Conservation (phyloP, 2,113 vertebrate species). For the Sphyrna mokarran region DNA sequence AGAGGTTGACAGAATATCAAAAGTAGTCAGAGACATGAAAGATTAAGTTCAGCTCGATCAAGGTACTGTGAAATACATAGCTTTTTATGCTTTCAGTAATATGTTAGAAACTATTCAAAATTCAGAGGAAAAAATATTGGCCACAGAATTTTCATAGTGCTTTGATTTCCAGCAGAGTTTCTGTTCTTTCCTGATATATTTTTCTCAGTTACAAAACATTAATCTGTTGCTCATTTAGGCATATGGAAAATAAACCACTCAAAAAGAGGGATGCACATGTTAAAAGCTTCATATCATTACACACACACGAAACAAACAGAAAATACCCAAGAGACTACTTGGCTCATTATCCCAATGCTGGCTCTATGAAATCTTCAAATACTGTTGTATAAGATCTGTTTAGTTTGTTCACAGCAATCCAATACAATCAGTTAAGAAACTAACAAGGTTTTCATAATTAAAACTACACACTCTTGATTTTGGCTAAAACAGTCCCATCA, state of each 20-base stretch:
- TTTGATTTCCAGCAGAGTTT: not conserved
- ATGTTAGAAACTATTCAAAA: not conserved
- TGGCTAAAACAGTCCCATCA: not conserved
- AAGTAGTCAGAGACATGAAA: not conserved
- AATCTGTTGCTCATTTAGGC: not conserved
- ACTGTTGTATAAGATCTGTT: not conserved
- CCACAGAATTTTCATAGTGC: not conserved
- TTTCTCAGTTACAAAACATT: not conserved
- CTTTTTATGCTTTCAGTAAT: not conserved
- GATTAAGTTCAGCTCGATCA: not conserved
- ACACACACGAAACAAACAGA: not conserved
- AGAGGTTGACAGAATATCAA: not conserved
- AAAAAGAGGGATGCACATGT: not conserved
- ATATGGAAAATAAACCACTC: not conserved
- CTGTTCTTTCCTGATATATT: not conserved
- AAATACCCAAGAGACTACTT: not conserved
- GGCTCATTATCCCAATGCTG: not conserved
- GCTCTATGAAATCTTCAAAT: slow-evolving; percentile 11
- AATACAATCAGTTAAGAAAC: not conserved
- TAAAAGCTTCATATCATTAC: not conserved
- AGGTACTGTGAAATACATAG: not conserved
- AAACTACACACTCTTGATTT: not conserved
- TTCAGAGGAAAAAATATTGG: not conserved
- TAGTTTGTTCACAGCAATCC: not conserved
- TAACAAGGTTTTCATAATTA: not conserved